Base-by-base conservation (phyloP, 2,113 vertebrate species). In the Labeo catla region DNA sequence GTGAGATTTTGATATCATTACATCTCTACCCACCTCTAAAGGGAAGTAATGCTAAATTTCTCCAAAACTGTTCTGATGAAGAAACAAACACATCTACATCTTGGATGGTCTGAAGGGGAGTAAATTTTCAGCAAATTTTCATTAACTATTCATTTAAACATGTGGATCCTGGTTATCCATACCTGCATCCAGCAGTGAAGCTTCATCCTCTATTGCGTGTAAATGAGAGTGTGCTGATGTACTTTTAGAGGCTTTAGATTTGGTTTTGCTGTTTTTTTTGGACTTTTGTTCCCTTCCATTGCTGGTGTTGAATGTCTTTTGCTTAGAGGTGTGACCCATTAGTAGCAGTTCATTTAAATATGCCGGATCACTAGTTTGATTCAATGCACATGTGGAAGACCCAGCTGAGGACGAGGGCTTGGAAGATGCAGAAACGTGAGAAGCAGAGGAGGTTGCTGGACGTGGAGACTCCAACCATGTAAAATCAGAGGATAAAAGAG, bases 391-490 rank as follows among this genome's bases (percentile, higher is more conserved):
- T 12, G 39, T 66, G 47, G 78, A 39, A 85, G 80, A 84, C 63
- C 66, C 74, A 79, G 49, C 73, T 50, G 86, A 87, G 43, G 81
- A 76, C 0, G 83, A 85, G n/a, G 76, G 21, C 19, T 57, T 19
- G 57, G 61, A 66, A 16, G 72, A 59, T n/a, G 86, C 81, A 47
- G 59, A 73, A 12, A n/a, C 74, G 11, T 77, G 47, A 13, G 74
- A 77, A 47, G 47, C 6, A 0, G 70, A 81, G 52, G 89, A 89
- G 4, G 43, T 12, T 0, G 72, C 43, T 0, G 88, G 81, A 11
- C 74, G 68, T 59, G 88, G 43, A 59, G 84, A 79, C 73, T 89
- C 86, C 6, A 86, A 34, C 89, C 68, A 85, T 16, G 23, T 39
- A 2, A 63, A 36, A 43, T 84, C 68, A 54, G 80, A 11, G 52